Conservation (phyloP, 2,113 vertebrate species). For the Edolisoma coerulescens region DNA sequence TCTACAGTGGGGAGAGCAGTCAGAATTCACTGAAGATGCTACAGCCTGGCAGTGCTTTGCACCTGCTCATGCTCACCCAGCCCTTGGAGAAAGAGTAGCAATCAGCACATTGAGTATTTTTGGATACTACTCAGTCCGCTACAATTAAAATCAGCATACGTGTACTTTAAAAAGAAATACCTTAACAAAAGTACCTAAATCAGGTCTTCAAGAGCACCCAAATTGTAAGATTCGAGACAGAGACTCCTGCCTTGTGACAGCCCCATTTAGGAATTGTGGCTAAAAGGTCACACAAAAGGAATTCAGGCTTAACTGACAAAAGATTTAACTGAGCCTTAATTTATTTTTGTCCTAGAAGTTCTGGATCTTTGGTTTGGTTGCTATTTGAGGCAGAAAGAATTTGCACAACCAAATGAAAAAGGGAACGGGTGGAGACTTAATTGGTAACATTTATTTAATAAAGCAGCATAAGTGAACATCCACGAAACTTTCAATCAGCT, state of each 20-base stretch:
- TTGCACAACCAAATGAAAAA: not conserved
- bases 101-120: not conserved
- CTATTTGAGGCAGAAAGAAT: not conserved
- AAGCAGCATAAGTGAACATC: not conserved
- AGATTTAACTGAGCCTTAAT: not conserved
- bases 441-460: not conserved
- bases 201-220: not conserved
- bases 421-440: not conserved
- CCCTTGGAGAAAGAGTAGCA: not conserved
- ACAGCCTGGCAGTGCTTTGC: not conserved
- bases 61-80: accelerated
- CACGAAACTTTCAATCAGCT: not conserved
- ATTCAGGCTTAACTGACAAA: not conserved
- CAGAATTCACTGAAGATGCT: not conserved
- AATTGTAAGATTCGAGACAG: not conserved
- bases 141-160: not conserved
- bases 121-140: not conserved
- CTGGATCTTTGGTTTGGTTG: not conserved
- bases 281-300: not conserved
- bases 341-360: not conserved
- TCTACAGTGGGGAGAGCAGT: not conserved
- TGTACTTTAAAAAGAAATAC: not conserved
- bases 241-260: not conserved
- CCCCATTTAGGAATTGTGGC: not conserved
- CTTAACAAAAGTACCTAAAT: not conserved